These are phyloP conservation scores for Trypoxylon attenuatum DNA, from an alignment of 2,888 invertebrate genomes.

Conservation along the genomic window DNA sequence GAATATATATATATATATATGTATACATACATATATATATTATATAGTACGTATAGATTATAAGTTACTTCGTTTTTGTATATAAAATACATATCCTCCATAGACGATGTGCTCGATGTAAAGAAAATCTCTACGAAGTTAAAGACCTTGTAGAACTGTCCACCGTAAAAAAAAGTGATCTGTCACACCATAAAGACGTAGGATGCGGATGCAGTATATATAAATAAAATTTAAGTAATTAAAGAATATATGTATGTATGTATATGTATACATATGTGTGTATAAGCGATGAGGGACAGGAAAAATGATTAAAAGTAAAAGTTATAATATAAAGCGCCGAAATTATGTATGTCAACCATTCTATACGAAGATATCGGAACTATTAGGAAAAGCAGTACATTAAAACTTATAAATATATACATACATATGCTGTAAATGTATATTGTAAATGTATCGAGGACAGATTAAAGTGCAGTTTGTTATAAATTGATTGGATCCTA, in stretches of 20 bases:
- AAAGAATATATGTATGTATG: slow-evolving; percentile 34
- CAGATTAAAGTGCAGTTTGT: slow-evolving; percentile 73
- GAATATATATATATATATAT: neutral
- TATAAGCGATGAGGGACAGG: neutral
- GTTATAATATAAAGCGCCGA: slow-evolving; percentile 45
- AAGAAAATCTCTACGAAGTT: slow-evolving; percentile 55
- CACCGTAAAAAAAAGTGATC: slow-evolving; percentile 38
- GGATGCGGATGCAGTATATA: slow-evolving; percentile 45
- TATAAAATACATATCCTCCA: slow-evolving; percentile 72
- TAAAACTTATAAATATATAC: slow-evolving; percentile 67
- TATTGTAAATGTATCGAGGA: slow-evolving; percentile 74
- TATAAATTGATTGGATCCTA: slow-evolving; percentile 56
- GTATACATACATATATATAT: slow-evolving; percentile 23
- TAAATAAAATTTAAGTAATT: neutral
- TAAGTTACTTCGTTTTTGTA: slow-evolving; percentile 61
- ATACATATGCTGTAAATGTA: slow-evolving; percentile 68
- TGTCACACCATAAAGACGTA: slow-evolving; percentile 22
- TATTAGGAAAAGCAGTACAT: slow-evolving; percentile 60
- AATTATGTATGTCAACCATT: slow-evolving; percentile 52
- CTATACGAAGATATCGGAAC: slow-evolving; percentile 54
- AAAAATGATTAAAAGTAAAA: slow-evolving; percentile 28
- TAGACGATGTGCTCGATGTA: slow-evolving; percentile 63
- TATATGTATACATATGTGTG: slow-evolving; percentile 2
- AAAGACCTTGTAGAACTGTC: slow-evolving; percentile 50
- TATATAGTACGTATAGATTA: slow-evolving; percentile 52